Conservation (phyloP, 2,113 vertebrate genomes). For the Callionymus lyra region DNA sequence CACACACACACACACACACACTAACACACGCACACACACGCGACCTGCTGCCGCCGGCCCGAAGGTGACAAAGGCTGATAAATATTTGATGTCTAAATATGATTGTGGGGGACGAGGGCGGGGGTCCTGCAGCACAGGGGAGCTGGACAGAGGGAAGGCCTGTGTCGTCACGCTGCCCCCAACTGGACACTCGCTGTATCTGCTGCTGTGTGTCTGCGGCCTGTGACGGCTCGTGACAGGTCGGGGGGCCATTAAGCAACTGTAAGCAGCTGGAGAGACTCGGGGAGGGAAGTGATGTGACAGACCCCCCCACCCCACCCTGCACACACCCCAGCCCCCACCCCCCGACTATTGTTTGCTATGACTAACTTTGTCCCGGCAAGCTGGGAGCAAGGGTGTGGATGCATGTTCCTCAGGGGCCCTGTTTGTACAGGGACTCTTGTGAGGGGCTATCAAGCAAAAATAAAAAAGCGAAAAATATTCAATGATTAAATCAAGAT, state of each 20-base stretch:
- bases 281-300: constrained; percentile 64
- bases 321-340: constrained; percentile 19
- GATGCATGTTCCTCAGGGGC: no score
- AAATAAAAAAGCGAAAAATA: no score
- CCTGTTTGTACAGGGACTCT: no score
- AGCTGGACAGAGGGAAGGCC: constrained; percentile 10
- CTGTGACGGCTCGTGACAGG: constrained; percentile 69
- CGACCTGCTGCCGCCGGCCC: constrained; percentile 50
- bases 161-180: constrained; percentile 59
- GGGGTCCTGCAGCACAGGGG: constrained; percentile 20
- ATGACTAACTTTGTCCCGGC: no score
- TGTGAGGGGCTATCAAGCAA: no score
- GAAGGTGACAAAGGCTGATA: constrained; percentile 56
- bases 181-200: constrained; percentile 57
- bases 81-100: constrained; percentile 68
- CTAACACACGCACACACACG: not conserved
- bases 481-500: no score
- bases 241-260: constrained; percentile 69
- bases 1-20: no score
- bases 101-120: constrained; percentile 37
- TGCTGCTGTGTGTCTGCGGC: constrained; percentile 57
- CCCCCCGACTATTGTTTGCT: no score
- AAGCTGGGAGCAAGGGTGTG: no score
- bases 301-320: constrained; percentile 48
- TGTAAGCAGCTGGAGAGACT: constrained; percentile 69